Base-by-base conservation (phyloP, 1,140 invertebrate species). In the Drosophila arizonae region DNA sequence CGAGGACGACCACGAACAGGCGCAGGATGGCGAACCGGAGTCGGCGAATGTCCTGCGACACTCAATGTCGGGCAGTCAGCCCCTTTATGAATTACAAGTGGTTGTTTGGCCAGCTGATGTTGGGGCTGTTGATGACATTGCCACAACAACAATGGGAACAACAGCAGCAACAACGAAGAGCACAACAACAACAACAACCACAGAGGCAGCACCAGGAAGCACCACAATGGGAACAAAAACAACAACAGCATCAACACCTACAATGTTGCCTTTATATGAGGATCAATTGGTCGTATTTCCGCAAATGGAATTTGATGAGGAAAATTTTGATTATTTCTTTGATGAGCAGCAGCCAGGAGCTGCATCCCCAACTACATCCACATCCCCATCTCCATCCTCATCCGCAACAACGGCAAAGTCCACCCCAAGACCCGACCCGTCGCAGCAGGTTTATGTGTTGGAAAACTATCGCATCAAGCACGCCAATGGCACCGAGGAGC, bases 81-180 rank as follows among this genome's bases (percentile, higher is more conserved):
- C 87, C 55, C 56, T 90, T 75, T 90, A 90, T 85, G 88, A 90
- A 81, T 85, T 85, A 74, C 88, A 90, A 90, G 77, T 90, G 88
- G 82, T 84, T 77, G 88, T 88, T 77, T 90, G 88, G 88, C 88
- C 88, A 48, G 68, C 55, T 54, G 88, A 90, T 68, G 67, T 84
- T 48, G 76, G 82, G 69, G 87, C 74, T 65, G 80, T 51, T 67
- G 68, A 73, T 63, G 84, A 77, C 54, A 66, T 63, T 63, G 21
- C 48, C 66, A 54, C 39, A 33, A 36, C 17, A 60, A 39, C 55
- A 41, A 33, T 21, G 58, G 6, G 17, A 41, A 52, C 11, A 52
- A 15, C 26, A 62, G 13, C 57, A 39, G 36, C 21, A 8, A 15
- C 36, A 41, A 46, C 72, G 13, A 26, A 48, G 26, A 50, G 54